Base-by-base conservation (phyloP, 2,888 invertebrate genomes). In the Leptothorax acervorum region DNA sequence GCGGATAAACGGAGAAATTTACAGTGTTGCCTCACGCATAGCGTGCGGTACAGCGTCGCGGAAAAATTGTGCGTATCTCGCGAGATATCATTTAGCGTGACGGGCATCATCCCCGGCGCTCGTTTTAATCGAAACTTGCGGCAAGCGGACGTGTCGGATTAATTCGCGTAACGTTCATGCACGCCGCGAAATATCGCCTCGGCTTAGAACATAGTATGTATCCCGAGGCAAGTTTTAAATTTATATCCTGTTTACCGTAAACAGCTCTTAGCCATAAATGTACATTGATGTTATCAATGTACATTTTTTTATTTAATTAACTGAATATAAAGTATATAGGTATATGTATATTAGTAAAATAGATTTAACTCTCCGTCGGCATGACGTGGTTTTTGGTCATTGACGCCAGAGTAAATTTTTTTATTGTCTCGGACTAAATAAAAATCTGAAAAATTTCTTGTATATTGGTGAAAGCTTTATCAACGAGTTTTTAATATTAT, bases 111-210 rank as follows among this genome's bases (percentile, higher is more conserved):
- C 57, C 78, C 57, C 23, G 74, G 35, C 35, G 23, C 23, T 79
- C 78, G 55, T 31, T 74, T 66, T 83, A 83, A 68, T 76, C 76
- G 66, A 31, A 68, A 83, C 66, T 78, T 66, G 42, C 31, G 18
- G n/a, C 42, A 35, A 63, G 62, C 60, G 78, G n/a, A 70, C 75
- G 60, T 70, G 79, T 83, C 79, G 35, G 81, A 81, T 86, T 86
- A 88, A 83, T 75, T 66, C 9, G 48, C 60, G 62, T 45, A 35
- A 35, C 62, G 28, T 28, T 42, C 18, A 62, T 45, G 2, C n/a
- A 6, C 35, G 28, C 39, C 18, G 18, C 51, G n/a, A 68, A 78
- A 5, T 55, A 68, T 78, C n/a, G 8, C 9, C 9, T 74, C 31
- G 60, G 6, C 4, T 42, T 42, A 42, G 42, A 1, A 31, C 6